A percentile compares a stretch with the other conserved stretches of the same genome.
phyloP scores from a whole-genome alignment of 1,140 invertebrate genomes.

The Drosophila navojoa region DNA sequence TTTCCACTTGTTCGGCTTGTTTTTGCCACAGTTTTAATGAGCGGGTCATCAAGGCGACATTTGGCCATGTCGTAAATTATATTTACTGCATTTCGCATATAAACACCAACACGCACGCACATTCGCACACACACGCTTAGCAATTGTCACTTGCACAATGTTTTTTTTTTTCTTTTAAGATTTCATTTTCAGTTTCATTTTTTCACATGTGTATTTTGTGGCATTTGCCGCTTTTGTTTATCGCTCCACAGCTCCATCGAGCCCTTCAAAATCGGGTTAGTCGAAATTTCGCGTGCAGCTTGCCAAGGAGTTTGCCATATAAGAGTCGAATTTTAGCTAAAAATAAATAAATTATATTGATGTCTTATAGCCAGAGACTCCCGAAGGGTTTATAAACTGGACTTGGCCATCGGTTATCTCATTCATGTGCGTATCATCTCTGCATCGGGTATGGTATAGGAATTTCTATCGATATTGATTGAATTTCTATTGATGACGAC shows the following conservation, averaged over 20 bases:
- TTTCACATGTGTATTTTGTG: slow-evolving; percentile 48
- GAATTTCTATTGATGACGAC: too few species aligned
- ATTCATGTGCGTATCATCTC: too few species aligned
- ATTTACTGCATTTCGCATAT: slow-evolving; percentile 62
- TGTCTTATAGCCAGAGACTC: too few species aligned
- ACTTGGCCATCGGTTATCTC: too few species aligned
- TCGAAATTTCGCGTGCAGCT: not conserved
- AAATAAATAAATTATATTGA: too few species aligned
- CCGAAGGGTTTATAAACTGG: too few species aligned
- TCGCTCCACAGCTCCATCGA: not conserved
- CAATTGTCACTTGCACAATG: slow-evolving; percentile 65
- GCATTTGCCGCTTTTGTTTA: slow-evolving; percentile 33
- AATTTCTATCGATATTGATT: too few species aligned
- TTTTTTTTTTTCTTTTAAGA: slow-evolving; percentile 28
- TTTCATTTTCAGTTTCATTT: slow-evolving; percentile 41
- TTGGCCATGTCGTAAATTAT: slow-evolving; percentile 71
- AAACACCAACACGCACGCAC: slow-evolving; percentile 14
- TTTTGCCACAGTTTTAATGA: slow-evolving; percentile 59
- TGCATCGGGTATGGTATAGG: too few species aligned
- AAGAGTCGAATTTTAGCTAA: too few species aligned
- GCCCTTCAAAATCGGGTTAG: not conserved
- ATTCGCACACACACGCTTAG: slow-evolving; percentile 14
- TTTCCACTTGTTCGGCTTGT: slow-evolving; percentile 4
- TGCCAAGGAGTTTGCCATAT: not conserved
- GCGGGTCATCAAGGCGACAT: slow-evolving; percentile 70